These are phyloP conservation scores for Pyrgus malvae DNA, from an alignment of 2,888 invertebrate genomes.

Conservation along the genomic window DNA sequence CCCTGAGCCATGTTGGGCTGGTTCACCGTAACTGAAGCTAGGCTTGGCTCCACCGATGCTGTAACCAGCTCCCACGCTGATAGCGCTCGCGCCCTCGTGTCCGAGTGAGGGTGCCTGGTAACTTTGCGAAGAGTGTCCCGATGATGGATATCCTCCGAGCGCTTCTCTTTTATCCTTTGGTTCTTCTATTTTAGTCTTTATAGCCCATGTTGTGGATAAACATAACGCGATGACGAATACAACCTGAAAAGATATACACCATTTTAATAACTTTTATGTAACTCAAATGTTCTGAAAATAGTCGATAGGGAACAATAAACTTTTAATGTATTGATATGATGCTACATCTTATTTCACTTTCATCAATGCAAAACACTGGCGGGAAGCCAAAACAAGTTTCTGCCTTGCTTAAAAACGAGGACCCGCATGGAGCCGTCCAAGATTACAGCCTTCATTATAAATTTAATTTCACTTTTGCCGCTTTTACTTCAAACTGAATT, in stretches of 20 bases:
- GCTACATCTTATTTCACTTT: constrained; percentile 40
- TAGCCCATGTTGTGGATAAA: constrained; percentile 62
- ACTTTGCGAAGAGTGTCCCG: constrained; percentile 41
- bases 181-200: constrained; percentile 58
- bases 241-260: constrained; percentile 61
- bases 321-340: constrained; percentile 28
- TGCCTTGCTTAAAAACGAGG: constrained; percentile 41
- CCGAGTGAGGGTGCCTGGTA: constrained; percentile 46
- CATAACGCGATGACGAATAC: constrained; percentile 62
- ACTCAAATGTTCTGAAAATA: too few species aligned
- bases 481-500: constrained; percentile 65
- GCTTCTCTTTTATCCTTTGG: constrained; percentile 71
- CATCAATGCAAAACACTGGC: constrained; percentile 44
- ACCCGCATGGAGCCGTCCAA: constrained; percentile 68
- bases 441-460: constrained; percentile 65
- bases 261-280: constrained; percentile 35
- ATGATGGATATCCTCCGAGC: constrained; percentile 51
- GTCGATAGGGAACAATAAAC: background rate
- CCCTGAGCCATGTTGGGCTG: constrained; percentile 46
- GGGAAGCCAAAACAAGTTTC: constrained; percentile 45
- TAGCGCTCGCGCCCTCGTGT: constrained; percentile 66
- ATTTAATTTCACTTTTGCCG: constrained; percentile 74
- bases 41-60: constrained; percentile 72
- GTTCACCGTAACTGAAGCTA: constrained; percentile 48
- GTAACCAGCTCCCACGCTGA: constrained; percentile 74